Conservation (phyloP, 1,140 invertebrate species). For the Leucophenga varia region DNA sequence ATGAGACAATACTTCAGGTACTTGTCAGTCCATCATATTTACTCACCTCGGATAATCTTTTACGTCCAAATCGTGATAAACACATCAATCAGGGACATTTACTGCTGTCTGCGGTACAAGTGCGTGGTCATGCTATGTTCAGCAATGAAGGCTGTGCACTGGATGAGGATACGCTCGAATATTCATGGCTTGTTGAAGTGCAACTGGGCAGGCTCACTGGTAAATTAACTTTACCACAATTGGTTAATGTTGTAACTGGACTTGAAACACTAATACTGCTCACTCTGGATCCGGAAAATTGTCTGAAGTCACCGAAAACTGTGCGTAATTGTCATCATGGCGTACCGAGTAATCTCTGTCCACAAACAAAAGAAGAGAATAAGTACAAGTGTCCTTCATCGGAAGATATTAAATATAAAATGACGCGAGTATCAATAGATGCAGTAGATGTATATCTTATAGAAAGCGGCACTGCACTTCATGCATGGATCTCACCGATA, state of each 20-base stretch:
- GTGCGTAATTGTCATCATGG: slow-evolving; percentile 85
- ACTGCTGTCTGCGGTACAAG: slow-evolving; percentile 84
- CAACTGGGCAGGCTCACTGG: slow-evolving; percentile 81
- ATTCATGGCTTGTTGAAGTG: slow-evolving; percentile 89
- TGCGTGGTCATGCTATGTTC: slow-evolving; percentile 96
- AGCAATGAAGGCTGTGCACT: slow-evolving; percentile 85
- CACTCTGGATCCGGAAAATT: slow-evolving; percentile 86
- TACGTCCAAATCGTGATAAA: slow-evolving; percentile 67
- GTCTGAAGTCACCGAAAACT: slow-evolving; percentile 74
- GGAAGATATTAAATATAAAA: slow-evolving; percentile 93
- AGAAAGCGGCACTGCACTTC: slow-evolving; percentile 83
- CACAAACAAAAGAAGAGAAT: slow-evolving; percentile 69
- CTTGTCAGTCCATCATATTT: slow-evolving; percentile 86
- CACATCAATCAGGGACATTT: slow-evolving; percentile 88
- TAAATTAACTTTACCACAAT: slow-evolving; percentile 74
- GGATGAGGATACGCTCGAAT: slow-evolving; percentile 94
- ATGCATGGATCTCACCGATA: slow-evolving; percentile 85
- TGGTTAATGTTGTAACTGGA: slow-evolving; percentile 83
- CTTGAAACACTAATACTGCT: slow-evolving; percentile 88
- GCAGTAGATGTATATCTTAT: slow-evolving; percentile 88
- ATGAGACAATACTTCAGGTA: slow-evolving; percentile 88
- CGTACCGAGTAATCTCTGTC: slow-evolving; percentile 72
- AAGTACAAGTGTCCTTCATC: slow-evolving; percentile 79
- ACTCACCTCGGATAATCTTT: slow-evolving; percentile 72
- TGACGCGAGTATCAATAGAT: slow-evolving; percentile 89